Evolutionary conservation across 2,113 vertebrate species (phyloP), one percentile per base, ranked within the genome.

Genomic region (mouse (Mus musculus)): DNA sequence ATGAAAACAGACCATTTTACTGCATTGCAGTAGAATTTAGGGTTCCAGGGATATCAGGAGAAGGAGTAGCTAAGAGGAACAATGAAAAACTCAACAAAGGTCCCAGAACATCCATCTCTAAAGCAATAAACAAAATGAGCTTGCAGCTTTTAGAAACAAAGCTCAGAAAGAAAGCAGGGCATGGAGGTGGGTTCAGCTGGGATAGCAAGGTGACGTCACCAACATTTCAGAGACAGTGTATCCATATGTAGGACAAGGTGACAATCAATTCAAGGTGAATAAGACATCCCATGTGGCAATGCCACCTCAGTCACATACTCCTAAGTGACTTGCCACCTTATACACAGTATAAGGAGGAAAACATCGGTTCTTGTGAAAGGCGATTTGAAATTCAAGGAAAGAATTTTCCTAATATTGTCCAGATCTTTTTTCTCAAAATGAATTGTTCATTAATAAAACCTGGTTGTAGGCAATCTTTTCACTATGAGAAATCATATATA

Each of bases 1-100:
- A 93, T 73, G 73, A 91, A 95, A 96, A 92, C 42, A 84, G 88
- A 65, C 42, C 72, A 81, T 95, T 92, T 93, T 26, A 49, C 14
- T 76, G 33, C 93, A 94, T 65, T 71, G 61, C 7, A 20, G 19
- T 61, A 77, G 89, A 93, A 96, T 94, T 78, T 82, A 73, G 65
- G 46, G 46, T 94, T 30, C 52, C 88, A 14, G 73, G 20, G 20
- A 67, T 80, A 93, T 76, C 46, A 59, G 73, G 81, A 88, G 73
- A 96, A 81, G 17, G 13, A 26, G 71, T 36, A 78, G 49, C 81
- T 59, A 94, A 93, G 24, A 89, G 81, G 13, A 96, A 30, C 49
- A 77, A 88, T 49, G 54, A 73, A 85, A 93, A 78, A 24, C 42
- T 92, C 81, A 30, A 13, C 49, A 61, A 94, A 93, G 54, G 81